Evolutionary conservation across 2,797 vertebrate genomes (phyloP).

Genomic region (Sebastolobus alascanus): DNA sequence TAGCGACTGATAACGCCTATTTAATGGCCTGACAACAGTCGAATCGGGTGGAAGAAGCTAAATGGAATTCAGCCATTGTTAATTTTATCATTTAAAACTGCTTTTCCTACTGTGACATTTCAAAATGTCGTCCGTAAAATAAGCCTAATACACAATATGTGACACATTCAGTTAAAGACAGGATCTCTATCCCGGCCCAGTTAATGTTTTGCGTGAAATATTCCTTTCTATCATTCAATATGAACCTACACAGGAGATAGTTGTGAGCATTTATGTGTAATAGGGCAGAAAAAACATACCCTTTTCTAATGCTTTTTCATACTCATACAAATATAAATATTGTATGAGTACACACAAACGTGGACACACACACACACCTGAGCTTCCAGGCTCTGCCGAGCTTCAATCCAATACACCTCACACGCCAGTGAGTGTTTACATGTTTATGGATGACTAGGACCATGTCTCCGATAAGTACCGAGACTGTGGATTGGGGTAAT

Average conservation of each 20-base stretch:
- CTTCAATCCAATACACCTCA: constrained; percentile 29
- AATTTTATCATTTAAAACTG: neutral
- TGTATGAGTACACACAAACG: constrained; percentile 18
- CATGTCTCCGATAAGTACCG: constrained; percentile 31
- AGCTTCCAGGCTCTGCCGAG: constrained; percentile 17
- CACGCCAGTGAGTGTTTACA: constrained; percentile 29
- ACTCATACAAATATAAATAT: constrained; percentile 36
- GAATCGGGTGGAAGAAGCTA: too few species aligned
- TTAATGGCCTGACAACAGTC: too few species aligned
- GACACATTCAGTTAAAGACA: neutral
- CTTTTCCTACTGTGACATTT: neutral
- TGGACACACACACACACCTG: constrained; percentile 10
- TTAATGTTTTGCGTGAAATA: neutral
- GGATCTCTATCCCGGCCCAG: neutral
- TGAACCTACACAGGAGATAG: neutral
- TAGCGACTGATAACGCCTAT: too few species aligned
- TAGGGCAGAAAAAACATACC: constrained; percentile 26
- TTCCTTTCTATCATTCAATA: neutral
- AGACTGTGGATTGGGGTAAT: constrained; percentile 24
- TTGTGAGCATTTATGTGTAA: constrained; percentile 25
- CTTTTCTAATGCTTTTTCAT: constrained; percentile 23
- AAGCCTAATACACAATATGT: neutral
- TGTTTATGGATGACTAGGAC: constrained; percentile 46
- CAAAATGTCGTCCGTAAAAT: neutral
- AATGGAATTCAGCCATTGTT: neutral